Conservation (phyloP, 2,797 vertebrate genomes). For the Myioborus miniatus region DNA sequence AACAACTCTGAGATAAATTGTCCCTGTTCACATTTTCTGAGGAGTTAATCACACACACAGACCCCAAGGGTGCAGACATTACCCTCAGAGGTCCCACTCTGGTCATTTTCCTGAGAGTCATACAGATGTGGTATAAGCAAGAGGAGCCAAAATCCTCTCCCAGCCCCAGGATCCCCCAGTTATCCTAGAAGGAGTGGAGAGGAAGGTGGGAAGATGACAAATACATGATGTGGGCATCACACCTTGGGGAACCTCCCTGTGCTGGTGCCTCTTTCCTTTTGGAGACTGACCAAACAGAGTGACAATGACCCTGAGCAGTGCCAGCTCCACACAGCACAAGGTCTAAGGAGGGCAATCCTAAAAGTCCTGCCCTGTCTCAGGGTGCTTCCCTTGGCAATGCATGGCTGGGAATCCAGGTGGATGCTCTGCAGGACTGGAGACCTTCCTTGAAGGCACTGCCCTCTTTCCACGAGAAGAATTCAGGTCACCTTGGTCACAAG, state of each 20-base stretch:
- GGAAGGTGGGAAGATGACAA: not conserved
- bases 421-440: not conserved
- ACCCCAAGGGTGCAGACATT: not conserved
- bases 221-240: rapidly evolving
- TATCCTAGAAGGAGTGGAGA: not conserved
- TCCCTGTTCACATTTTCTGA: not conserved
- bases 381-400: rapidly evolving
- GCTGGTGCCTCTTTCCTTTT: not conserved
- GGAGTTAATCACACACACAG: rapidly evolving
- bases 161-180: not conserved
- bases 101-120: not conserved
- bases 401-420: not conserved
- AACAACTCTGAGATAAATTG: not conserved
- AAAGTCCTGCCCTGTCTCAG: not conserved
- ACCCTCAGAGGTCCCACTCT: not conserved
- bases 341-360: not conserved
- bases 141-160: not conserved
- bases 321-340: not conserved
- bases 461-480: rapidly evolving
- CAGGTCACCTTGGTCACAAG: not conserved
- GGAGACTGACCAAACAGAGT: not conserved
- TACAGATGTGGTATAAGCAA: not conserved
- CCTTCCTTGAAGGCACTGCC: not conserved
- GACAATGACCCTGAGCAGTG: not conserved
- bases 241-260: not conserved